Percentiles rank a stretch among this genome's conserved stretches.
These are phyloP conservation scores for Sterna hirundo DNA, from an alignment of 2,113 vertebrate species.

Conservation along the genomic window DNA sequence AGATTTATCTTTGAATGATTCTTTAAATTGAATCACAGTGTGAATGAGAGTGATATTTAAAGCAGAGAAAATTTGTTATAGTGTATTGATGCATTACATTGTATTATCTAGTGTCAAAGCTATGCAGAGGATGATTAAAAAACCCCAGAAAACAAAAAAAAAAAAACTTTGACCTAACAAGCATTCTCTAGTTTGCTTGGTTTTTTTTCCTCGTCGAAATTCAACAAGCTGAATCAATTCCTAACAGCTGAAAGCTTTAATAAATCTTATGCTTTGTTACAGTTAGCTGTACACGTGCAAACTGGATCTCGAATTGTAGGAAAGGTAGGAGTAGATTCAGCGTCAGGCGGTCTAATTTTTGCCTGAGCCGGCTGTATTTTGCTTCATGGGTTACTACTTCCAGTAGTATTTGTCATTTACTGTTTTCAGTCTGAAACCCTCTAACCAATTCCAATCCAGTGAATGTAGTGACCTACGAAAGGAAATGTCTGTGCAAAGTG, in stretches of 20 bases:
- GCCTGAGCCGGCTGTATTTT: neutral
- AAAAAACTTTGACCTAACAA: slow-evolving; percentile 18
- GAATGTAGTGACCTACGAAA: neutral
- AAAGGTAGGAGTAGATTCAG: neutral
- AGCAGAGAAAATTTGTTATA: slow-evolving; percentile 34
- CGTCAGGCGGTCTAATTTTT: neutral
- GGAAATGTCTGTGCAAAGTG: slow-evolving; percentile 8
- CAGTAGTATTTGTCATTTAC: neutral
- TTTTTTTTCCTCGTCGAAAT: neutral
- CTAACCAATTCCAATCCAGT: neutral
- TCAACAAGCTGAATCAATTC: neutral
- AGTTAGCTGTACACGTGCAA: neutral
- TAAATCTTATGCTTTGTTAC: neutral
- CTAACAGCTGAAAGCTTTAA: neutral
- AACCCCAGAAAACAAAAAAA: neutral
- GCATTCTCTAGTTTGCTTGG: neutral
- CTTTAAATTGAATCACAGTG: slow-evolving; percentile 68
- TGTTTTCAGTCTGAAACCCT: neutral
- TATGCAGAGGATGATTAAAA: slow-evolving; percentile 1
- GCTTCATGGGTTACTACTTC: neutral
- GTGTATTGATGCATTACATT: neutral
- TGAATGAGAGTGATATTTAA: slow-evolving; percentile 66
- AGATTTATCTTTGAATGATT: slow-evolving; percentile 76
- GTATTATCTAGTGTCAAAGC: slow-evolving; percentile 4
- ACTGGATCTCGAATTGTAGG: neutral